Percentiles rank a stretch among this genome's conserved stretches.
Evolutionary conservation across 2,888 invertebrate species (phyloP).

Genomic region (Sabatieria punctata): DNA sequence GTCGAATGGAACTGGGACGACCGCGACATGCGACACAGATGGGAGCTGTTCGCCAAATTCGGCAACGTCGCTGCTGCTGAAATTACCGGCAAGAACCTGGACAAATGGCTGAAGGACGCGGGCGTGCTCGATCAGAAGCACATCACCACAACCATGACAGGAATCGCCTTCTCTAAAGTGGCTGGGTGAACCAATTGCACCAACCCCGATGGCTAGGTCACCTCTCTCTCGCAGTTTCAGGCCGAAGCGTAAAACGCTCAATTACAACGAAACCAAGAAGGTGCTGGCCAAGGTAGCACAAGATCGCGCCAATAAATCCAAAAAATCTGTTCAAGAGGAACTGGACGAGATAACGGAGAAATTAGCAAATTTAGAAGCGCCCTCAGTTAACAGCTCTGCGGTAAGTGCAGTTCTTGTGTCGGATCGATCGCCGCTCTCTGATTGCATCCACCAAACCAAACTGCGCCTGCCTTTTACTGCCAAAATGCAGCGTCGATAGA

Average conservation of each 20-base stretch:
- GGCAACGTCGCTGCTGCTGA: constrained; percentile 22
- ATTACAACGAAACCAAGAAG: constrained; percentile 27
- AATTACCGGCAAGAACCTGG: constrained; percentile 31
- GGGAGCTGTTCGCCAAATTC: constrained; percentile 27
- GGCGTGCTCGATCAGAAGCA: constrained; percentile 23
- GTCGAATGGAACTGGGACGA: constrained; percentile 11
- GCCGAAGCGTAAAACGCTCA: constrained; percentile 27
- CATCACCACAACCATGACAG: constrained; percentile 27
- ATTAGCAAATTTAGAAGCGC: constrained; percentile 23
- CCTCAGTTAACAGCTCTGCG: constrained; percentile 20
- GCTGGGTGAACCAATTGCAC: constrained; percentile 17
- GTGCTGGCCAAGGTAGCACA: constrained; percentile 25
- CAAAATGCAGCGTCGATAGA: no score
- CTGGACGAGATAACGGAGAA: constrained; percentile 25
- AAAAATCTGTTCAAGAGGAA: constrained; percentile 25
- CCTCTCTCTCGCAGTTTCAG: constrained; percentile 13
- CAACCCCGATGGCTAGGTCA: neutral
- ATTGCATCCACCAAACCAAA: no score
- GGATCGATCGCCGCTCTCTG: no score
- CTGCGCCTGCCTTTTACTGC: no score
- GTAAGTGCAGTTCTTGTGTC: neutral
- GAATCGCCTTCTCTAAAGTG: constrained; percentile 30
- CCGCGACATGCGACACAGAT: constrained; percentile 13
- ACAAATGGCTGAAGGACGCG: constrained; percentile 30
- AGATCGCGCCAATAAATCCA: constrained; percentile 21